A percentile compares a stretch with the other conserved stretches of the same genome.
These are phyloP conservation scores for Tigriopus californicus DNA, from an alignment of 2,888 invertebrate genomes.

Conservation along the genomic window DNA sequence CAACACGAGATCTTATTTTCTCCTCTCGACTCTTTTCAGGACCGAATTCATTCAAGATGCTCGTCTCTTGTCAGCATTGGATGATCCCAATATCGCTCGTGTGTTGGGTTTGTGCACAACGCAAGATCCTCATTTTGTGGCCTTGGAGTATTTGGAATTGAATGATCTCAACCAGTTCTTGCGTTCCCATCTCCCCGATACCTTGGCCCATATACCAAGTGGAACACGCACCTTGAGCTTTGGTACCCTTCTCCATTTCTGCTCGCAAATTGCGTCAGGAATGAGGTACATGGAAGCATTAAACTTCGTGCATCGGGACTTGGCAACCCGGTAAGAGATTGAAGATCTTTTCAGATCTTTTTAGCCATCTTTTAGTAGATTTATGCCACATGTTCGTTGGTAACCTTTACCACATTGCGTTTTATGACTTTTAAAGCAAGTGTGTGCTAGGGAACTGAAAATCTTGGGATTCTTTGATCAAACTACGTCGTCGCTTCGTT, in stretches of 20 bases:
- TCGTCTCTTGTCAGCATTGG: conserved; percentile 61
- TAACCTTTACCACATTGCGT: not conserved
- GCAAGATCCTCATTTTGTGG: conserved; percentile 65
- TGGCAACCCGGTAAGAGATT: conserved; percentile 39
- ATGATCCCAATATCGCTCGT: conserved; percentile 62
- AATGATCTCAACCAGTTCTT: conserved; percentile 60
- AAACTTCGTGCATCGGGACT: conserved; percentile 65
- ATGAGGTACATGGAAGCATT: conserved; percentile 73
- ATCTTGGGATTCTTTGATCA: not conserved
- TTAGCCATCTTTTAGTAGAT: not conserved
- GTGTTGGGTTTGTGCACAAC: conserved; percentile 52
- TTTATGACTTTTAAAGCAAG: not conserved
- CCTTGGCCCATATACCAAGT: conserved; percentile 31
- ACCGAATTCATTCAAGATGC: conserved; percentile 36
- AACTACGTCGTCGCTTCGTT: too few species aligned
- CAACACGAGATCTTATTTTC: conserved; percentile 12
- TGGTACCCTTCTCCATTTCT: conserved; percentile 58
- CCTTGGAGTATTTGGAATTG: conserved; percentile 72
- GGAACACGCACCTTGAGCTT: conserved; percentile 32
- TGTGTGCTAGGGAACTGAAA: not conserved
- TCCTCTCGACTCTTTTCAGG: conserved; percentile 33
- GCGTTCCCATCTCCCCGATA: conserved; percentile 48
- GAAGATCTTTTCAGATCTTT: not conserved
- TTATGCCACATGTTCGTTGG: too few species aligned
- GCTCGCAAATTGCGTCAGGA: conserved; percentile 68